Evolutionary conservation across 2,113 vertebrate genomes (phyloP), one percentile per base, ranked within the genome.

Genomic region (Triplophysa dalaica): DNA sequence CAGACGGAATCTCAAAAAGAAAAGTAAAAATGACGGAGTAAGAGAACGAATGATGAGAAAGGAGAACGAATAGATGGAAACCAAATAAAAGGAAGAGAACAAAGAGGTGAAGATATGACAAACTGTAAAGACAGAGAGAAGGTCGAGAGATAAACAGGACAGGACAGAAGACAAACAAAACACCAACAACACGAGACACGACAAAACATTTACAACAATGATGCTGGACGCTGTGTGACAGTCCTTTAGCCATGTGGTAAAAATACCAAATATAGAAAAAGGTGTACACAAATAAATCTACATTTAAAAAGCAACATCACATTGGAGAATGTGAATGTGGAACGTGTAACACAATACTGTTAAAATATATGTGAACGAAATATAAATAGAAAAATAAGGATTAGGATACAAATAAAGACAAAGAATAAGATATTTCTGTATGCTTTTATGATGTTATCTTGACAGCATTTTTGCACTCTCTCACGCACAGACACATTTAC

Each of bases 181-280:
- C 33, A 38, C 6, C 33, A 38, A 38, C 33, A 19, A 76, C 52
- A 77, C 13, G n/a, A 7, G 52, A 60, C 21, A 41, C 54, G 19
- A 54, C 48, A 61, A 72, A n/a, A 78, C 50, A 65, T 21, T 26
- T 48, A 69, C 60, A 67, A 78, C 70, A 75, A 70, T 48, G 78
- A 78, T 41, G 64, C 17, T 19, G 56, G 43, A 63, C 19, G 69
- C 29, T 45, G 3, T 54, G 41, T 22, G 22, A 74, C n/a, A 33
- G 70, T 38, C 70, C 24, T 63, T 17, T 24, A 73, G 70, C 54
- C 22, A 29, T 61, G 60, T 72, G 54, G 33, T 54, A 60, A 60
- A 29, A 60, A 61, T 22, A 52, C 9, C 38, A 66, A 11, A 79
- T 17, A 38, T 38, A 38, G 33, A 38, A 43, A 67, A 21, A 61